Base-by-base conservation (phyloP, 2,113 vertebrate species). In the Macaca nemestrina region DNA sequence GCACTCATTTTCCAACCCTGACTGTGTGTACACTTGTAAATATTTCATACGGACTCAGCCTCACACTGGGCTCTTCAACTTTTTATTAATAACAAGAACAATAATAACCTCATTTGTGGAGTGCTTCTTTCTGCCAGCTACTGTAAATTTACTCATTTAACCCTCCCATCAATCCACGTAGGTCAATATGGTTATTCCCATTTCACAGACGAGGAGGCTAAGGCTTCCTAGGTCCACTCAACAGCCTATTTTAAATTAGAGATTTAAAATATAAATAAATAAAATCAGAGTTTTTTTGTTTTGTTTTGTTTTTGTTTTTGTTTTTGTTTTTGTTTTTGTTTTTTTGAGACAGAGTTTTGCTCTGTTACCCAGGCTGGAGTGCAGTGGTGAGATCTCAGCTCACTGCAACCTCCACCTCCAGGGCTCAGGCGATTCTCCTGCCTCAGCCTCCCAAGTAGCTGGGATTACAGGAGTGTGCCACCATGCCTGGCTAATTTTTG, bases 181-280 rank as follows among this genome's bases (percentile, higher is more conserved):
- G 32, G 40, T 45, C 4, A 22, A 91, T 64, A 76, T 1, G 59
- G 92, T 92, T 82, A 86, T 80, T 83, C 22, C 87, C 70, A 82
- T 72, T 94, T 97, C 64, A 96, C 10, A 93, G 76, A 86, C 16
- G 35, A 87, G 67, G 61, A 92, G 16, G 73, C 35, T 52, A 27
- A 93, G 40, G 25, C 67, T 94, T 78, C 17, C 45, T 57, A 61
- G 72, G 20, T 78, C 93, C n/a, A 50, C 57, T 92, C 23, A 61
- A 52, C 85, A 91, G 59, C 13, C 80, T 83, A 59, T 90, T 96
- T 95, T 35, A 76, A 67, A 90, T 61, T 55, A 52, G 48, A 90
- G 72, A 87, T 92, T 95, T 95, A 94, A 88, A 59, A 50, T 50
- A 50, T 50, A 50, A 50, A 50, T 50, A 50, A 50, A 45, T 45